A percentile compares a stretch with the other conserved stretches of the same genome.
phyloP scores from a whole-genome alignment of 1,140 invertebrate species.

The Heliconius nattereri region DNA sequence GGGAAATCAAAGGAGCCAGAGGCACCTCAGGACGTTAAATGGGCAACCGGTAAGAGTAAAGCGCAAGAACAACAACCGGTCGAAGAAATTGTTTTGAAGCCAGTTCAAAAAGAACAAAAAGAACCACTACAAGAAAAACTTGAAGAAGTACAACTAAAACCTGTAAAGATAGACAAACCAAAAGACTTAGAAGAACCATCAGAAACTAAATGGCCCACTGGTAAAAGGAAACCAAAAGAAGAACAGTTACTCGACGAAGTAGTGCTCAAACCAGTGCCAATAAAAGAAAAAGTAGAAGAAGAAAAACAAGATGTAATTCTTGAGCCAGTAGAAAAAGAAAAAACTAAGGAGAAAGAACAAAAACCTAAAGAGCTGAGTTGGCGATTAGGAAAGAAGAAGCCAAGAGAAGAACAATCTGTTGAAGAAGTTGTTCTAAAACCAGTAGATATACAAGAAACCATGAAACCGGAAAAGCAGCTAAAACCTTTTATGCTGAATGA shows the following conservation, averaged over 20 bases:
- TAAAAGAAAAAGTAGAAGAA: conserved; percentile 29
- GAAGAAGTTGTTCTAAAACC: conserved; percentile 57
- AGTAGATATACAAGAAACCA: no score
- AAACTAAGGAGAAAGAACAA: not conserved
- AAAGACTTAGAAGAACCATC: conserved; percentile 54
- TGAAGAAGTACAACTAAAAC: conserved; percentile 31
- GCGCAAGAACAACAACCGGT: conserved; percentile 69
- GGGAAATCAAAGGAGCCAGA: conserved; percentile 10
- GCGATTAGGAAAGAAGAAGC: conserved; percentile 53
- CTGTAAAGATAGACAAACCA: conserved; percentile 29
- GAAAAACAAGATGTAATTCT: conserved; percentile 20
- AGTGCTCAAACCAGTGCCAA: conserved; percentile 29
- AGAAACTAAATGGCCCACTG: conserved; percentile 32
- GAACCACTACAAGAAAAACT: conserved; percentile 45
- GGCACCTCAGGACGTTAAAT: conserved; percentile 14
- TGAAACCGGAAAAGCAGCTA: not conserved
- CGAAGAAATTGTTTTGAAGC: conserved; percentile 56
- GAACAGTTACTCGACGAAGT: conserved; percentile 37
- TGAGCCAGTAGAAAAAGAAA: not conserved
- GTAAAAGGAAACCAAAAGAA: conserved; percentile 33
- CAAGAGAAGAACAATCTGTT: conserved; percentile 65
- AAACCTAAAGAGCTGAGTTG: conserved; percentile 23
- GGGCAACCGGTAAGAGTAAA: conserved; percentile 50
- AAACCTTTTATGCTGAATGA: conserved; percentile 32
- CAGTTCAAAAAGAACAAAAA: conserved; percentile 29